Evolutionary conservation across 1,140 invertebrate genomes (phyloP), one percentile per base, ranked within the genome.

Genomic region (Brachionus rotundiformis): DNA sequence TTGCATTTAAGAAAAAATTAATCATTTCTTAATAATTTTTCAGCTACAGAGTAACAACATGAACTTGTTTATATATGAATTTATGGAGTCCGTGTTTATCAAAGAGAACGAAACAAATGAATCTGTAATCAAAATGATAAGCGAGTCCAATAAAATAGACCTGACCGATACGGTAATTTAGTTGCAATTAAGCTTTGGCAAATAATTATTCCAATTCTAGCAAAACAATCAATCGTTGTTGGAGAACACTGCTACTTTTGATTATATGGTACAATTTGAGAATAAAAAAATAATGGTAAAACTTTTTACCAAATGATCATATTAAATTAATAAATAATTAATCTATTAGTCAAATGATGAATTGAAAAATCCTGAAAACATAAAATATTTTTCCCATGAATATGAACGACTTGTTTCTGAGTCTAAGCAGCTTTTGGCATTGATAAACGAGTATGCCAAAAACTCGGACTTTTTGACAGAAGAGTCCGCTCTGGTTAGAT

Each of bases 221-320:
- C 36, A 44, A 73, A 44, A 41, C 13, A 41, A 73, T 0, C 39
- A 6, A 44, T 8, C 13, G 25, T 13, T 73, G 36, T 73, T 47
- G 13, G 39, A 73, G 16, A 73, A 73, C 11, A 41, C 44, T 23
- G 41, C 44, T 23, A 29, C 16, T 44, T 73, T 73, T 73, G 68
- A 73, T 25, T 19, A 44, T n/a, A 41, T 73, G 11, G 41, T 73
- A n/a, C 68, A 73, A 41, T 73, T 73, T 27, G 68, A 73, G 25
- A 25, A 41, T 7, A 19, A 25, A 8, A 25, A 54, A 54, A 54
- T 8, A 54, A 8, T 25, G 33, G 33, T 36, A 36, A 36, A 36
- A 5, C 8, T 36, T 36, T 36, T 36, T 36, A n/a, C n/a, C n/a
- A n/a, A n/a, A n/a, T n/a, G n/a, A n/a, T n/a, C n/a, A n/a, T n/a